Evolutionary conservation across 2,888 invertebrate genomes (phyloP), one percentile per base, ranked within the genome.

Genomic region (Hypercompe scribonia): DNA sequence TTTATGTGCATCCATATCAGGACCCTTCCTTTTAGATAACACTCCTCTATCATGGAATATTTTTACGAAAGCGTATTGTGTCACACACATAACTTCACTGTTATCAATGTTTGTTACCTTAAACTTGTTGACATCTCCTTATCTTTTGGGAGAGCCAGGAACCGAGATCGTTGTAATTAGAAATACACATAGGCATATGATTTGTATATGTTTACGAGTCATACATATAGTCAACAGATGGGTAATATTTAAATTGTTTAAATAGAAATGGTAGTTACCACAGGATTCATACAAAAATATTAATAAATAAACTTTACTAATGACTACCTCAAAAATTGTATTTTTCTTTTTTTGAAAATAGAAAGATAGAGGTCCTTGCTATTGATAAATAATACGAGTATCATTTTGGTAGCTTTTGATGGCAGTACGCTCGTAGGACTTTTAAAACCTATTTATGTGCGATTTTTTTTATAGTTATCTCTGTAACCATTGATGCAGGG

Each of bases 81-180:
- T 28, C 15, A 36, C 36, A 28, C 71, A 72, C 65, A 63, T 50
- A 74, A 70, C 79, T 75, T 69, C 83, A 77, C 64, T 71, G 79
- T 77, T 78, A 85, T 86, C 84, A 78, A 83, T 84, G 70, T 79
- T 81, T 81, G 80, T 81, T 80, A 81, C 84, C 86, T 85, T 86
- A 86, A 85, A 86, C 82, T 84, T 86, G 83, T 86, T 88, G 84
- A 89, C 84, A 82, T 70, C 74, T 67, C 77, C 73, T 82, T 87
- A 88, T 88, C 85, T 74, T 76, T 78, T 75, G 87, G 85, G 85
- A 80, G 84, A 86, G 83, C 83, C 81, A 79, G 81, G 77, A 76
- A 76, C 83, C 79, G 79, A 81, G 76, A 78, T 76, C 63, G 72
- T 63, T 76, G 75, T 76, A 81, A 75, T 75, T 74, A 78, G 74